phyloP scores from a whole-genome alignment of 2,113 vertebrate species.

The Labrus mixtus region DNA sequence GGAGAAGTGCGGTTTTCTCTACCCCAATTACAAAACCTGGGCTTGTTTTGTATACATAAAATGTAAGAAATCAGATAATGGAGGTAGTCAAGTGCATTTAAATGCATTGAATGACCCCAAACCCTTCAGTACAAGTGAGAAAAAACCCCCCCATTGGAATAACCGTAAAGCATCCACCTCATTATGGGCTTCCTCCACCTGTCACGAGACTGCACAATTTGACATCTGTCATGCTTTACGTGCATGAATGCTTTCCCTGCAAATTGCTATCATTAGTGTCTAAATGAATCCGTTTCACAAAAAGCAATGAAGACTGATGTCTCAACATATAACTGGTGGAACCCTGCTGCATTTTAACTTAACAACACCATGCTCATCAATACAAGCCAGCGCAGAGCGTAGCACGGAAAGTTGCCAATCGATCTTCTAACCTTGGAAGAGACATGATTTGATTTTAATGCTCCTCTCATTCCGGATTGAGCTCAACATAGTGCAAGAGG shows the following conservation, averaged over 20 bases:
- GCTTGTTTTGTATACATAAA: not conserved
- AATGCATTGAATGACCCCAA: slow-evolving; percentile 11
- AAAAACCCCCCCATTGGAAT: slow-evolving; percentile 12
- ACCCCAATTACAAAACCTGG: not conserved
- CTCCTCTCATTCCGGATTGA: slow-evolving; percentile 46
- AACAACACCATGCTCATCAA: slow-evolving; percentile 50
- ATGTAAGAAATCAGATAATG: not conserved
- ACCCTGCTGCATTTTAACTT: slow-evolving; percentile 31
- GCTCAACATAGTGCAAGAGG: slow-evolving; percentile 45
- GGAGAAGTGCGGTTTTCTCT: slow-evolving; percentile 11
- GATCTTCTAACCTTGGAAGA: slow-evolving; percentile 65
- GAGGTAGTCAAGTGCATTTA: slow-evolving; percentile 17
- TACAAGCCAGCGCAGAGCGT: slow-evolving; percentile 20
- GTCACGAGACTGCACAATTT: slow-evolving; percentile 29
- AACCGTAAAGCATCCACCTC: slow-evolving; percentile 2
- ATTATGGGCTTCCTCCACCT: slow-evolving; percentile 30
- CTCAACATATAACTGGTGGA: slow-evolving; percentile 29
- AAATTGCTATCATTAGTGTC: slow-evolving; percentile 60
- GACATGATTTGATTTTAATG: slow-evolving; percentile 70
- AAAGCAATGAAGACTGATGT: slow-evolving; percentile 48
- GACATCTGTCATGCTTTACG: slow-evolving; percentile 44
- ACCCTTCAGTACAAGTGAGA: slow-evolving; percentile 11
- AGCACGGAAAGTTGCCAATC: slow-evolving; percentile 41
- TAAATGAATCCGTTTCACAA: slow-evolving; percentile 45
- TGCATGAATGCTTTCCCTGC: slow-evolving; percentile 44